A percentile compares a stretch with the other conserved stretches of the same genome.
These are phyloP conservation scores for Herpailurus yagouaroundi DNA, from an alignment of 2,113 vertebrate genomes.

Conservation along the genomic window DNA sequence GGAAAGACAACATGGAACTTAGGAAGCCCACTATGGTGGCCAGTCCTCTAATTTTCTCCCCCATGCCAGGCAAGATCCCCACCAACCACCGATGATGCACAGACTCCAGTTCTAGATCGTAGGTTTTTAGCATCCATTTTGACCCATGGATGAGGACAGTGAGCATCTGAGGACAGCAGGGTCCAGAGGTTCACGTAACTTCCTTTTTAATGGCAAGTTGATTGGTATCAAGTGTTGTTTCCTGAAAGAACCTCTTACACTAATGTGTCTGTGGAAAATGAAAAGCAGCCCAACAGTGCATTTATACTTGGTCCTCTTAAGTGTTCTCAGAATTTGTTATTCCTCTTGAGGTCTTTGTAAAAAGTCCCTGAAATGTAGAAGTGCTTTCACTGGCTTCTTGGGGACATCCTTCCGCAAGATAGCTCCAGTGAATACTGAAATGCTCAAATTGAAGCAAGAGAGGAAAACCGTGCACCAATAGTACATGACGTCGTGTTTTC, in stretches of 20 bases:
- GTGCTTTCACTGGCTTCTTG: neutral
- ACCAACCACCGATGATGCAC: neutral
- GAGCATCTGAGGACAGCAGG: neutral
- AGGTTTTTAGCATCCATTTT: neutral
- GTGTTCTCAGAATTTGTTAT: slow-evolving; percentile 21
- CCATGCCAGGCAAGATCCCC: neutral
- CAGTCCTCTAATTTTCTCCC: neutral
- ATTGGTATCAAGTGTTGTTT: neutral
- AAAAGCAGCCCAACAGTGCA: neutral
- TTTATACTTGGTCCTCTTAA: neutral
- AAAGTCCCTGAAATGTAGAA: neutral
- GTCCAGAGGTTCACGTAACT: neutral
- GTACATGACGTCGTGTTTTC: neutral
- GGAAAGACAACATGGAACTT: neutral
- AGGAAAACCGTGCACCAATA: neutral
- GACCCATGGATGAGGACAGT: neutral
- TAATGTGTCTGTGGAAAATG: neutral
- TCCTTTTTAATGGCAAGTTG: neutral
- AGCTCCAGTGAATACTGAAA: neutral
- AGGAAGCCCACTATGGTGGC: no score
- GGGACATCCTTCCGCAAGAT: neutral
- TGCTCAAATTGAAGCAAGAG: neutral
- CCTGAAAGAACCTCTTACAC: neutral
- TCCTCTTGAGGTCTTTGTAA: slow-evolving; percentile 14
- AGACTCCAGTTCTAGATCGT: neutral